Percentiles rank a stretch among this genome's conserved stretches.
Evolutionary conservation across 2,113 vertebrate genomes (phyloP).

Genomic region (Progne subis): DNA sequence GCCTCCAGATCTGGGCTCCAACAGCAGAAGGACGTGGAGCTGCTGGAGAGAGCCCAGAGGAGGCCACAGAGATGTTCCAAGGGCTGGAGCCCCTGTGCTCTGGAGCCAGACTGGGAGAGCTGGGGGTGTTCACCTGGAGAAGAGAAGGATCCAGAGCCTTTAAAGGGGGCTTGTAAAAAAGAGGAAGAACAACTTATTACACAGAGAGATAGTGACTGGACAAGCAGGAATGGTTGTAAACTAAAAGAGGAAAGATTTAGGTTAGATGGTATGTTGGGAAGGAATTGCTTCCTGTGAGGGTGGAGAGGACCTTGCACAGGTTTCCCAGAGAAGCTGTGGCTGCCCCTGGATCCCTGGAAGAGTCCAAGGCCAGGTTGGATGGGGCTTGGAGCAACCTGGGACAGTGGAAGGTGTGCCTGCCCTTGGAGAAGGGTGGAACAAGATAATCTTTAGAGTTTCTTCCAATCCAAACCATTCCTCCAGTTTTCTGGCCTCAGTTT

Average conservation of each 20-base stretch:
- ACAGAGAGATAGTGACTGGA: not conserved
- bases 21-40: fast-evolving
- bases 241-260: not conserved
- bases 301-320: not conserved
- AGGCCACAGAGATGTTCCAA: fast-evolving
- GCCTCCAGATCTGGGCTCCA: fast-evolving
- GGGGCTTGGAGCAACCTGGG: fast-evolving
- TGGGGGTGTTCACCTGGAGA: not conserved
- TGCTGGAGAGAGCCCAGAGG: not conserved
- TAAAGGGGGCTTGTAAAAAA: not conserved
- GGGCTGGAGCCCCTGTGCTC: not conserved
- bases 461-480: not conserved
- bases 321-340: not conserved
- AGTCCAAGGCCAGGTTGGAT: fast-evolving
- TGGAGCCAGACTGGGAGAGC: not conserved
- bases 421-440: not conserved
- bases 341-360: not conserved
- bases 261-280: not conserved
- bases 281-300: not conserved
- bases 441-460: not conserved
- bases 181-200: not conserved
- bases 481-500: not conserved
- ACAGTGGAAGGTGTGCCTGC: not conserved
- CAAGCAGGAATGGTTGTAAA: not conserved
- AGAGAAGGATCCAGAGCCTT: not conserved